Evolutionary conservation across 1,140 invertebrate species (phyloP).

Genomic region (Drosophila azteca): DNA sequence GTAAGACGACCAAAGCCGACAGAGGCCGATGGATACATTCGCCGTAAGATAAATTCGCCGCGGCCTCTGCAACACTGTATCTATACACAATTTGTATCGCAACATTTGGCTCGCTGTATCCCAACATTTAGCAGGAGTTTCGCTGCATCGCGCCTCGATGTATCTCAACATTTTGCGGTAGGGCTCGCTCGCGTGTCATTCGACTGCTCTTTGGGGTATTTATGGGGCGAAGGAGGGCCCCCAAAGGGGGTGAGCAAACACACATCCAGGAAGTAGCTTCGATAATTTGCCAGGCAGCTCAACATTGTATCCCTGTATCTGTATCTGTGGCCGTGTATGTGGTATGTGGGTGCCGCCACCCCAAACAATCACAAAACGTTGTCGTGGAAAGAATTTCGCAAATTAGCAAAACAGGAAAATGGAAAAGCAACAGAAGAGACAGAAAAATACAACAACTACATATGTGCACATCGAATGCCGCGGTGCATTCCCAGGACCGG

Average conservation of each 20-base stretch:
- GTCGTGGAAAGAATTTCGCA: constrained; percentile 66
- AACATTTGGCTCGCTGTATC: too few relatives aligned
- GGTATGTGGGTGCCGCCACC: constrained; percentile 57
- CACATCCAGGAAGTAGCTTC: constrained; percentile 30
- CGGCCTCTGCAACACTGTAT: too few relatives aligned
- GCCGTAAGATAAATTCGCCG: too few relatives aligned
- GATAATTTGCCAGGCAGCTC: constrained; percentile 47
- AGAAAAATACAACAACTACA: background rate
- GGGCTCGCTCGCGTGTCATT: too few relatives aligned
- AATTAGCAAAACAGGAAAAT: constrained; percentile 69
- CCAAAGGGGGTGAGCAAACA: background rate
- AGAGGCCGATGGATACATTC: too few relatives aligned
- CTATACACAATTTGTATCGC: too few relatives aligned
- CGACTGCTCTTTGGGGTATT: background rate
- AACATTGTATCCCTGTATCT: constrained; percentile 30
- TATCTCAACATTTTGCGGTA: too few relatives aligned
- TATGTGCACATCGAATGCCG: constrained; percentile 5
- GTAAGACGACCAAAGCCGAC: too few relatives aligned
- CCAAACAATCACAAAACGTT: constrained; percentile 23
- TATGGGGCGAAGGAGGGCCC: background rate
- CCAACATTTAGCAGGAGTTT: too few relatives aligned
- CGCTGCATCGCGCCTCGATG: too few relatives aligned
- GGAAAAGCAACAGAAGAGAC: constrained; percentile 7
- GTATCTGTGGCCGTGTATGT: constrained; percentile 23
- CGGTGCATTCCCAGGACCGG: constrained; percentile 39